Evolutionary conservation across 1,140 invertebrate species (phyloP).

Genomic region (Helicoverpa armigera): DNA sequence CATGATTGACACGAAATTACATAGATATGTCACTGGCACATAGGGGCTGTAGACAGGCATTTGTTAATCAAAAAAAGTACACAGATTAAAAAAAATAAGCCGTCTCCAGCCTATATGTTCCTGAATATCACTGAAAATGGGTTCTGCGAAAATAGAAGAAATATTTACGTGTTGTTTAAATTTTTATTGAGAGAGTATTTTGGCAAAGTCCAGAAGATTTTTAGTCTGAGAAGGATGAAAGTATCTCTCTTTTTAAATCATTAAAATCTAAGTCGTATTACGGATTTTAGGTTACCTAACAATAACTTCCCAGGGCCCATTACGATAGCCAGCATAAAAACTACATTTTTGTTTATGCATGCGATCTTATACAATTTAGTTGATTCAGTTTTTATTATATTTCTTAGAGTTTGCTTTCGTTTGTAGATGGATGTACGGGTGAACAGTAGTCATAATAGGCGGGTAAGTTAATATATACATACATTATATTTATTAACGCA

Average conservation of each 20-base stretch:
- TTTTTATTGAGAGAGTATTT: too few species aligned
- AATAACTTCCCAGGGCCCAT: neutral
- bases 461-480: constrained; percentile 80
- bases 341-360: constrained; percentile 48
- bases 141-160: neutral
- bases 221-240: too few species aligned
- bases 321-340: neutral
- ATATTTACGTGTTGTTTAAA: too few species aligned
- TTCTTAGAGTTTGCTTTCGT: constrained; percentile 85
- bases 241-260: too few species aligned
- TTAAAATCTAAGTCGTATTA: too few species aligned
- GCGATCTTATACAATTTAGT: constrained; percentile 55
- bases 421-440: constrained; percentile 87
- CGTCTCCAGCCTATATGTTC: neutral
- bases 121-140: neutral
- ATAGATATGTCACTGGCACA: neutral
- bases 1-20: constrained; percentile 5
- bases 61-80: too few species aligned
- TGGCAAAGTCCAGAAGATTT: too few species aligned
- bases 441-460: constrained; percentile 87
- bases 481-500: constrained; percentile 48
- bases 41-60: constrained; percentile 6
- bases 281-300: too few species aligned
- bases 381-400: constrained; percentile 70
- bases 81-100: neutral